Percentiles rank a stretch among this genome's conserved stretches.
Conservation (phyloP, 2,797 vertebrate genomes). For the Enteromius anoplus region DNA sequence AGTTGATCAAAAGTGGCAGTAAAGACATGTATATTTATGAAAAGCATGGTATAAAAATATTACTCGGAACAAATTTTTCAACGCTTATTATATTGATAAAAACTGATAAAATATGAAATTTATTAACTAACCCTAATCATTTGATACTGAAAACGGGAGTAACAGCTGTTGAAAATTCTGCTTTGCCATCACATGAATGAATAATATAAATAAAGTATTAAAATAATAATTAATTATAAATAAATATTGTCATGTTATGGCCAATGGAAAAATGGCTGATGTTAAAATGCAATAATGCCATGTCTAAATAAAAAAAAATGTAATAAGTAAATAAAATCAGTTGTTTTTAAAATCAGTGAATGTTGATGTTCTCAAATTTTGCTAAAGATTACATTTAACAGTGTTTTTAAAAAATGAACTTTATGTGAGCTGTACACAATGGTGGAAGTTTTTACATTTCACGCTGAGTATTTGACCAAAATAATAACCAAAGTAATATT, state of each 20-base stretch:
- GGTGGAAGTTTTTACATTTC: neutral
- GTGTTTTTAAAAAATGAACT: neutral
- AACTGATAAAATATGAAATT: neutral
- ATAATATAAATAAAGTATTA: neutral
- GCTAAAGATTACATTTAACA: neutral
- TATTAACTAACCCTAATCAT: neutral
- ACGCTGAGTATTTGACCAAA: neutral
- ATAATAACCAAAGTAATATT: constrained; percentile 8
- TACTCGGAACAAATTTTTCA: neutral
- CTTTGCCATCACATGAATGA: neutral
- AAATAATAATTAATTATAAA: neutral
- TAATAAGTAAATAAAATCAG: neutral
- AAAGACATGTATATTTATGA: neutral
- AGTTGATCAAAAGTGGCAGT: neutral
- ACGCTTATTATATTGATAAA: neutral
- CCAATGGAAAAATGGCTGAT: neutral
- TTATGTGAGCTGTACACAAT: neutral
- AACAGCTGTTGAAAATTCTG: neutral
- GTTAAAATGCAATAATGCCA: neutral
- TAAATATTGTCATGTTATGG: neutral
- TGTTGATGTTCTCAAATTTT: neutral
- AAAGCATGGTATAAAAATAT: neutral
- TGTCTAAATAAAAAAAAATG: neutral
- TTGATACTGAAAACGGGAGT: neutral
- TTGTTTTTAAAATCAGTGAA: neutral